Base-by-base conservation (phyloP, 2,888 invertebrate genomes). In the Catocala nupta region DNA sequence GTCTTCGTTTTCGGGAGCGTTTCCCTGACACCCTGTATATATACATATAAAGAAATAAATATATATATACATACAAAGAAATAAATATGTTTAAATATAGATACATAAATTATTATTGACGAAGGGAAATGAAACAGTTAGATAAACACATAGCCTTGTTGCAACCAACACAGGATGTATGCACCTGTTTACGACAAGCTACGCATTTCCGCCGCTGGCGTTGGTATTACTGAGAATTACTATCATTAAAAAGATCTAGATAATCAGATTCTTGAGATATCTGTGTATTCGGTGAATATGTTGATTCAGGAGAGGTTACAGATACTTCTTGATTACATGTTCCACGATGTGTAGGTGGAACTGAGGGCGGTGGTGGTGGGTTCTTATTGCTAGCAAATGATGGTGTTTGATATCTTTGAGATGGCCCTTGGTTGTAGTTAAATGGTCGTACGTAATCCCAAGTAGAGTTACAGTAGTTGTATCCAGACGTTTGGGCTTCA, bases 401-500 rank as follows among this genome's bases (percentile, higher is more conserved):
- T 59, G 68, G 65, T 65, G 68, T 68, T 57, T 58, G 65, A 65
- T 65, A 65, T 62, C 65, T 61, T 65, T 65, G 65, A 12, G 62
- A 65, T 63, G 62, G 62, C 63, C 59, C 59, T 65, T 62, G 68
- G 59, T 68, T 63, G 68, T 64, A 68, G n/a, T n/a, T n/a, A n/a
- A n/a, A n/a, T n/a, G n/a, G n/a, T n/a, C n/a, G n/a, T n/a, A n/a
- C 50, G 61, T 64, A 59, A 61, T 57, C 57, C 54, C 53, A 60
- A 59, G 59, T 44, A 59, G 64, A 64, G 66, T 55, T 55, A 55
- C 55, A 55, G 55, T 55, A 55, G 65, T 49, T 69, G 48, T 65
- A 60, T 65, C 65, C 65, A 69, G 63, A 66, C 60, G 58, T 65
- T 70, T 70, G 67, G 60, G 65, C 67, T 65, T 67, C 63, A 70